Evolutionary conservation across 2,113 vertebrate genomes (phyloP), one percentile per base, ranked within the genome.

Genomic region (Gymnogyps californianus): DNA sequence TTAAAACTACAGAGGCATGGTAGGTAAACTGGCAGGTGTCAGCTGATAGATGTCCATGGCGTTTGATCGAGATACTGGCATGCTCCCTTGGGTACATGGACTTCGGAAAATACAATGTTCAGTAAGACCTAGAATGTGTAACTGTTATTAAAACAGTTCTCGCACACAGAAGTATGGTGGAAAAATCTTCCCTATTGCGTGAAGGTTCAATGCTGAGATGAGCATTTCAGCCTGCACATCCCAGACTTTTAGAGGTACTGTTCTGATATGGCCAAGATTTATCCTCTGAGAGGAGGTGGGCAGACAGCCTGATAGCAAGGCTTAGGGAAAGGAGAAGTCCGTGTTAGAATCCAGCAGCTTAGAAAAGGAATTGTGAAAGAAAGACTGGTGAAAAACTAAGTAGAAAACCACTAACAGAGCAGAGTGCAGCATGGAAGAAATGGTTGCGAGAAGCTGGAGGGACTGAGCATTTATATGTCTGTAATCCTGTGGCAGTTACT

Each of bases 101-200:
- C 44, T 81, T 61, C 1, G 6, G 38, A 94, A 95, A 70, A 90
- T 2, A 25, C 4, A 47, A 7, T 31, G 9, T 36, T 94, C 40
- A 44, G 14, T 34, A 40, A 51, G 32, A 52, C 20, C 34, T 47
- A 28, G 21, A 66, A 54, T 8, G 9, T 46, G 20, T 19, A 52
- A 61, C 24, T 28, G 6, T 24, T 81, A 24, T 28, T 69, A 57
- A 86, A 91, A 65, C 13, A 44, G 8, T 34, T 70, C 42, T 82
- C 16, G 40, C 38, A n/a, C 3, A 7, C 6, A 38, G 13, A 51
- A 59, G 3, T 40, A 36, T 9, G 47, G 57, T 6, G 22, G 42
- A 3, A 69, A 38, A 25, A 28, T 0, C 5, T 28, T 57, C 31
- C 46, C 10, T 4, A 0, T 21, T 38, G 9, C 8, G 3, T 17